Conservation (phyloP, 2,113 vertebrate genomes). For the Rynchops niger region DNA sequence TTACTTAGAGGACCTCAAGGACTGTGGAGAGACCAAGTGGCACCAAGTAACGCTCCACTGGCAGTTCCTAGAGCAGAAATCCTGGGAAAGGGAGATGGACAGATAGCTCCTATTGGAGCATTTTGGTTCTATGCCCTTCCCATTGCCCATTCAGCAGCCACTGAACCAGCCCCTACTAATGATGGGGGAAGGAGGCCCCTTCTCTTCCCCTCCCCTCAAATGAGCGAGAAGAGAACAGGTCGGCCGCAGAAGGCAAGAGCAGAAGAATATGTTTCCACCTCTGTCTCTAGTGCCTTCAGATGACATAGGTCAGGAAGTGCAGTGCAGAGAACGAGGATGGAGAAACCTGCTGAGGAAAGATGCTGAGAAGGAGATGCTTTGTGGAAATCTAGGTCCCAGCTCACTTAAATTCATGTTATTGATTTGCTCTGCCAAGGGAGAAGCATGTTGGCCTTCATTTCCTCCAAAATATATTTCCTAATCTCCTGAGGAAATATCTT, state of each 20-base stretch:
- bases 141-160: not conserved
- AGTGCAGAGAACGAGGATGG: not conserved
- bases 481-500: slow-evolving; percentile 37
- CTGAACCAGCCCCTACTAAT: not conserved
- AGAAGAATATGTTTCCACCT: not conserved
- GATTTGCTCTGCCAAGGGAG: slow-evolving; percentile 39
- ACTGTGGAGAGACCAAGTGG: slow-evolving; percentile 33
- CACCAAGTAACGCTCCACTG: slow-evolving; percentile 17
- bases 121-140: slow-evolving; percentile 17
- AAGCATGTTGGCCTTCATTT: slow-evolving; percentile 47
- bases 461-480: slow-evolving; percentile 16
- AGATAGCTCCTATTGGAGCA: slow-evolving; percentile 24
- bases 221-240: not conserved
- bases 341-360: slow-evolving; percentile 13
- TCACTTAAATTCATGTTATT: slow-evolving; percentile 27
- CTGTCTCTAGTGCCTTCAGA: not conserved
- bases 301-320: not conserved
- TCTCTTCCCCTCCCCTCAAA: not conserved
- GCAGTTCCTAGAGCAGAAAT: slow-evolving; percentile 34
- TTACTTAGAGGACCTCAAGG: slow-evolving; percentile 49
- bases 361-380: not conserved
- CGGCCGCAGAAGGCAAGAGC: not conserved
- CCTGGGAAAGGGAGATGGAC: slow-evolving; percentile 17
- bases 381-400: slow-evolving; percentile 15
- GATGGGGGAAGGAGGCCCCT: not conserved